phyloP scores from a whole-genome alignment of 2,113 vertebrate species.

The Muntiacus muntjak region DNA sequence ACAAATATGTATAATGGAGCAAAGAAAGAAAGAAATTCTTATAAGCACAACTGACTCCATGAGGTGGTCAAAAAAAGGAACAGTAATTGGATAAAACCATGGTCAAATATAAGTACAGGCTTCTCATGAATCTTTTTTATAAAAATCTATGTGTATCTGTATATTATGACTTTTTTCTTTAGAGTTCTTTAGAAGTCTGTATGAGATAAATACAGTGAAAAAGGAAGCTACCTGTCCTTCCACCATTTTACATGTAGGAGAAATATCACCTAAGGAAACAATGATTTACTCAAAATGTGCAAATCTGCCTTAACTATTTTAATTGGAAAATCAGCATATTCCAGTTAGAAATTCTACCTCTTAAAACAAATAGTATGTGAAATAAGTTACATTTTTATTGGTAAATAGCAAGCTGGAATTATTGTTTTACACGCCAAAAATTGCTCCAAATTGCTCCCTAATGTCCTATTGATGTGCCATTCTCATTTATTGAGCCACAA shows the following conservation, averaged over 20 bases:
- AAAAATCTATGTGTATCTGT: background rate
- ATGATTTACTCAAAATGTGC: background rate
- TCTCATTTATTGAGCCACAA: slow-evolving; percentile 39
- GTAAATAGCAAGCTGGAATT: slow-evolving; percentile 46
- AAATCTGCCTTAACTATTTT: slow-evolving; percentile 33
- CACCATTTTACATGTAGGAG: background rate
- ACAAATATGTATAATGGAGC: slow-evolving; percentile 48
- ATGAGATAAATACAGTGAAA: slow-evolving; percentile 7
- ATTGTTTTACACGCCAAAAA: slow-evolving; percentile 36
- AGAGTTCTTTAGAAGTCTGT: background rate
- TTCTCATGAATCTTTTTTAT: background rate
- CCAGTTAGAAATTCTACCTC: slow-evolving; percentile 28
- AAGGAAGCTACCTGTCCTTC: background rate
- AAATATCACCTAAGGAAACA: background rate
- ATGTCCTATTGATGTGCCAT: background rate
- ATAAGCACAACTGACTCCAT: background rate
- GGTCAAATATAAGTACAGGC: slow-evolving; percentile 33
- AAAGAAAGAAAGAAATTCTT: slow-evolving; percentile 49
- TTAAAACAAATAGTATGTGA: slow-evolving; percentile 53
- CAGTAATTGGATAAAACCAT: background rate
- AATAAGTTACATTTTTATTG: slow-evolving; percentile 60
- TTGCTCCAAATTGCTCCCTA: slow-evolving; percentile 18
- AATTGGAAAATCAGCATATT: slow-evolving; percentile 59
- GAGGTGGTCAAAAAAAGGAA: background rate
- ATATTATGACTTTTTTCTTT: background rate